Percentiles rank a stretch among this genome's conserved stretches.
Evolutionary conservation across 1,140 invertebrate species (phyloP).

Genomic region (Chironomus tepperi): DNA sequence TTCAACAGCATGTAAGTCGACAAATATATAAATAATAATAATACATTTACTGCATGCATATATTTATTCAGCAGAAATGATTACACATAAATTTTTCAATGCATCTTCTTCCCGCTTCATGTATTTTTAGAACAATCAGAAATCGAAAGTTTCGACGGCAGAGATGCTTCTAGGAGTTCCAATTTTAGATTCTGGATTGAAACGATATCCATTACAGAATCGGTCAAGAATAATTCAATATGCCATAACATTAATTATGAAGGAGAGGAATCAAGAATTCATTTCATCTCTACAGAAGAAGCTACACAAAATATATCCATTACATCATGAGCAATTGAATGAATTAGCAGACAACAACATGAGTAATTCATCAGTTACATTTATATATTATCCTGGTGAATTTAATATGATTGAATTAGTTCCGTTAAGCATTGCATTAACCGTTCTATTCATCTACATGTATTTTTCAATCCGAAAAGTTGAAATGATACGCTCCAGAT

Average conservation of each 20-base stretch:
- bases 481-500: constrained; percentile 85
- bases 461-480: constrained; percentile 94
- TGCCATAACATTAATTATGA: constrained; percentile 80
- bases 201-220: constrained; percentile 71
- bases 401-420: constrained; percentile 81
- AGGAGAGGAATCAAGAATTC: constrained; percentile 70
- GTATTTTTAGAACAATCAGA: constrained; percentile 54
- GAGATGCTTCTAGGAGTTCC: constrained; percentile 90
- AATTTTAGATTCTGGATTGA: constrained; percentile 80
- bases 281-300: constrained; percentile 62
- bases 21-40: background rate
- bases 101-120: constrained; percentile 25
- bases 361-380: constrained; percentile 42
- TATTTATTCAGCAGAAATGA: background rate
- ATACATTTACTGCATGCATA: too few relatives aligned
- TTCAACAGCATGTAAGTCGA: constrained; percentile 64
- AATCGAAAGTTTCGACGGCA: constrained; percentile 70
- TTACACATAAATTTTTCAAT: background rate
- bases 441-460: constrained; percentile 80
- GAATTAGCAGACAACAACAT: constrained; percentile 28
- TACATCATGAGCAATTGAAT: constrained; percentile 47
- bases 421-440: constrained; percentile 73
- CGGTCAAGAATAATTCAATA: constrained; percentile 79
- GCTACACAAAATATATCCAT: constrained; percentile 60
- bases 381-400: constrained; percentile 79